Conservation (phyloP, 2,113 vertebrate genomes). For the Terrapene triunguis region DNA sequence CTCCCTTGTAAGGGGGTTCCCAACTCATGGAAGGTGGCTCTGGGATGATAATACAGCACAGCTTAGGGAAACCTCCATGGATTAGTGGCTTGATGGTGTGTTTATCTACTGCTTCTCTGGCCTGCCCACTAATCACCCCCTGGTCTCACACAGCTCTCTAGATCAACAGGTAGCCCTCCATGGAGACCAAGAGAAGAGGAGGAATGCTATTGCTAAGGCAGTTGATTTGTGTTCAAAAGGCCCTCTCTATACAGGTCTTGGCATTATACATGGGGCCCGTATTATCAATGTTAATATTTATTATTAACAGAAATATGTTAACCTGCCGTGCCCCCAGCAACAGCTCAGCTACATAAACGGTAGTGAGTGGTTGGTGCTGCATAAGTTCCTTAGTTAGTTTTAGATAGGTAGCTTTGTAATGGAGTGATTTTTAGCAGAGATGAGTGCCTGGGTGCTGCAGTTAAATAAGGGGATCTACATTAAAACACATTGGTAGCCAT, state of each 20-base stretch:
- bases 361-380: neutral
- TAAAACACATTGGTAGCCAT: accelerated
- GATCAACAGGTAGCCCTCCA: neutral
- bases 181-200: neutral
- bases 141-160: neutral
- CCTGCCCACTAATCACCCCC: neutral
- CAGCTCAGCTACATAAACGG: constrained; percentile 50
- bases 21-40: neutral
- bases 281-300: neutral
- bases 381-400: constrained; percentile 3
- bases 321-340: neutral
- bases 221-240: neutral
- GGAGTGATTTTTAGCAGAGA: neutral
- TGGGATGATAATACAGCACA: neutral
- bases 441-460: neutral
- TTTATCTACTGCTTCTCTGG: neutral
- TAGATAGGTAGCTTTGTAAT: neutral
- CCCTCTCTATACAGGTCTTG: neutral
- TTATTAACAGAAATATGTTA: neutral
- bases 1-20: neutral
- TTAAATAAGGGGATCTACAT: neutral
- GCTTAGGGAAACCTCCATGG: neutral
- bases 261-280: neutral
- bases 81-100: neutral
- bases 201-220: neutral